Evolutionary conservation across 2,888 invertebrate genomes (phyloP).

Genomic region (Epirrhoe tristata): DNA sequence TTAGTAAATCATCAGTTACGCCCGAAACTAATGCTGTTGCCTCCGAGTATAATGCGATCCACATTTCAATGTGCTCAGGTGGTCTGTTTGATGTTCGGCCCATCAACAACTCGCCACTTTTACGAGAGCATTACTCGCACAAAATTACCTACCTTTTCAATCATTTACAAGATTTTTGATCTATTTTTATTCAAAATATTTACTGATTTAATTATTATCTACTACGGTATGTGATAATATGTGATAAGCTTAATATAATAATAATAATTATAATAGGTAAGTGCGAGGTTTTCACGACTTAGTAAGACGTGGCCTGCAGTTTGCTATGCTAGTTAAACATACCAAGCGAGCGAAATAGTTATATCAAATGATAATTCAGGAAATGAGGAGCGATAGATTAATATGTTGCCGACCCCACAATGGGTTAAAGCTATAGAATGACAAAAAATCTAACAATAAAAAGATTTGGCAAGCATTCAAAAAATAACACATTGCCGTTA

Average conservation of each 20-base stretch:
- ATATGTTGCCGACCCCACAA: too few relatives aligned
- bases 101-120: constrained; percentile 56
- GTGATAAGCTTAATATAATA: too few relatives aligned
- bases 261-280: neutral
- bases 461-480: neutral
- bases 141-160: constrained; percentile 42
- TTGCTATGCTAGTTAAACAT: too few relatives aligned
- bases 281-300: neutral
- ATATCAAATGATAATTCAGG: too few relatives aligned
- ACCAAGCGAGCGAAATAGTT: too few relatives aligned
- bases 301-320: too few relatives aligned
- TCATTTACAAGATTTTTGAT: constrained; percentile 29
- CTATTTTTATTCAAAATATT: neutral
- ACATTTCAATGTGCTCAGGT: constrained; percentile 60
- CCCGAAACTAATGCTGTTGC: constrained; percentile 44
- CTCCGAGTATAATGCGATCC: constrained; percentile 50
- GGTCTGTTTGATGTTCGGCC: constrained; percentile 45
- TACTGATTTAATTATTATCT: neutral
- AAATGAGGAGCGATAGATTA: too few relatives aligned
- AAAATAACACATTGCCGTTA: neutral
- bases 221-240: too few relatives aligned
- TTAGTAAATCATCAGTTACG: constrained; percentile 8
- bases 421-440: neutral
- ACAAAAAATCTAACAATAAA: too few relatives aligned
- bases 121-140: constrained; percentile 50